Percentiles rank a stretch among this genome's conserved stretches.
Evolutionary conservation across 2,797 vertebrate genomes (phyloP).

Genomic region (Brachyrhaphis roseni): DNA sequence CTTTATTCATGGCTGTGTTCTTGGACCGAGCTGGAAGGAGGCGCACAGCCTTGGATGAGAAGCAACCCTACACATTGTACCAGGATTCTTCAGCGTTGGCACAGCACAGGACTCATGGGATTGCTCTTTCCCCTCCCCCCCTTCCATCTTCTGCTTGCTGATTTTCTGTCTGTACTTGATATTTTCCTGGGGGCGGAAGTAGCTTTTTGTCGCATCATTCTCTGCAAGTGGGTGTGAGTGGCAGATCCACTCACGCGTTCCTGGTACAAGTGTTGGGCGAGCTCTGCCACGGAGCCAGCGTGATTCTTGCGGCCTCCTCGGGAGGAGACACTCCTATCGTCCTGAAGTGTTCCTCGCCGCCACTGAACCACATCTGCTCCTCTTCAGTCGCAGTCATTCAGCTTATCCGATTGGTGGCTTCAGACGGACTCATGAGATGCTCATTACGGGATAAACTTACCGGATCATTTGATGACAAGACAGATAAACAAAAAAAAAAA

Average conservation of each 20-base stretch:
- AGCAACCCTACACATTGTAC: not conserved
- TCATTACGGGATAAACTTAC: no score
- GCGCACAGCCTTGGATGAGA: not conserved
- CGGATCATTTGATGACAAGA: not conserved
- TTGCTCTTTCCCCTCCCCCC: not conserved
- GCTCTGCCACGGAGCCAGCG: not conserved
- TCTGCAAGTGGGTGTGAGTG: not conserved
- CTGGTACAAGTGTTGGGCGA: not conserved
- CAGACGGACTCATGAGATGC: not conserved
- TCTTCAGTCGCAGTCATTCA: not conserved
- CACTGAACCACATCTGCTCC: not conserved
- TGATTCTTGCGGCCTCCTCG: not conserved
- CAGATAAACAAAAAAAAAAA: not conserved
- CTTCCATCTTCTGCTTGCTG: not conserved
- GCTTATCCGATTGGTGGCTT: not conserved
- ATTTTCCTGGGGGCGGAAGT: not conserved
- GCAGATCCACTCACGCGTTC: not conserved
- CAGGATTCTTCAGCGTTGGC: not conserved
- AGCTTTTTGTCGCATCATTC: not conserved
- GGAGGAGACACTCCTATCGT: not conserved
- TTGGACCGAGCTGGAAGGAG: not conserved
- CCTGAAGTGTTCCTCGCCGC: not conserved
- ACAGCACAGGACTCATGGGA: not conserved
- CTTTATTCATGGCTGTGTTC: not conserved
- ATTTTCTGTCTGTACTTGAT: slow-evolving; percentile 1